Evolutionary conservation across 1,140 invertebrate genomes (phyloP).

Genomic region (Drosophila bifasciata): DNA sequence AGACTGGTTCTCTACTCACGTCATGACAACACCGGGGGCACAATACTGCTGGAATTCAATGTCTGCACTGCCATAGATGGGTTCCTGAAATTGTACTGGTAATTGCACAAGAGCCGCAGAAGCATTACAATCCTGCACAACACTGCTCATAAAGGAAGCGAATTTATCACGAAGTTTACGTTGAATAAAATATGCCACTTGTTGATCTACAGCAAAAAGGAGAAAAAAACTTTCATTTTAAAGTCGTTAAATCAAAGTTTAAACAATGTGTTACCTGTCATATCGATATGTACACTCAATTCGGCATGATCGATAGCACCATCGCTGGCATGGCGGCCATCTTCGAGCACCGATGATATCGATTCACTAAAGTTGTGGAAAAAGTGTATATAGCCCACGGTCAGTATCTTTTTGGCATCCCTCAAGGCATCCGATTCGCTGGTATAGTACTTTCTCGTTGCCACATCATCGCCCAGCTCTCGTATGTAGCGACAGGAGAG

Average conservation of each 20-base stretch:
- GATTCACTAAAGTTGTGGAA: slow-evolving; percentile 90
- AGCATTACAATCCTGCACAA: slow-evolving; percentile 87
- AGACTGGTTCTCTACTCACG: slow-evolving; percentile 85
- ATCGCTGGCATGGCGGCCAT: slow-evolving; percentile 84
- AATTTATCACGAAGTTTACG: slow-evolving; percentile 87
- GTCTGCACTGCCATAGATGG: slow-evolving; percentile 89
- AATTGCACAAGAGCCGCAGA: slow-evolving; percentile 85
- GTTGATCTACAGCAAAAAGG: slow-evolving; percentile 85
- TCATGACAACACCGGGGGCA: slow-evolving; percentile 90
- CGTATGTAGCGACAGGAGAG: slow-evolving; percentile 86
- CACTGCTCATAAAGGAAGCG: slow-evolving; percentile 85
- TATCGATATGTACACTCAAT: slow-evolving; percentile 86
- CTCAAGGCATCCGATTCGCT: slow-evolving; percentile 85
- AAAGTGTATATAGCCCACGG: slow-evolving; percentile 90
- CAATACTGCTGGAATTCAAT: slow-evolving; percentile 90
- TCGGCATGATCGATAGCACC: slow-evolving; percentile 86
- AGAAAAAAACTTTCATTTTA: slow-evolving; percentile 10
- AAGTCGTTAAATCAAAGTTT: too few species aligned
- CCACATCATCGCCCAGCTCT: slow-evolving; percentile 84
- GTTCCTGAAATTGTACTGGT: slow-evolving; percentile 88
- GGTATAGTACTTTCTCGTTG: slow-evolving; percentile 67
- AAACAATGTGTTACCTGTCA: slow-evolving; percentile 65
- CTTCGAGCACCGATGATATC: slow-evolving; percentile 86
- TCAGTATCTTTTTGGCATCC: slow-evolving; percentile 87
- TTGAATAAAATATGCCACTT: slow-evolving; percentile 88